A percentile compares a stretch with the other conserved stretches of the same genome.
Evolutionary conservation across 2,888 invertebrate species (phyloP).

Genomic region (Oligia strigilis): DNA sequence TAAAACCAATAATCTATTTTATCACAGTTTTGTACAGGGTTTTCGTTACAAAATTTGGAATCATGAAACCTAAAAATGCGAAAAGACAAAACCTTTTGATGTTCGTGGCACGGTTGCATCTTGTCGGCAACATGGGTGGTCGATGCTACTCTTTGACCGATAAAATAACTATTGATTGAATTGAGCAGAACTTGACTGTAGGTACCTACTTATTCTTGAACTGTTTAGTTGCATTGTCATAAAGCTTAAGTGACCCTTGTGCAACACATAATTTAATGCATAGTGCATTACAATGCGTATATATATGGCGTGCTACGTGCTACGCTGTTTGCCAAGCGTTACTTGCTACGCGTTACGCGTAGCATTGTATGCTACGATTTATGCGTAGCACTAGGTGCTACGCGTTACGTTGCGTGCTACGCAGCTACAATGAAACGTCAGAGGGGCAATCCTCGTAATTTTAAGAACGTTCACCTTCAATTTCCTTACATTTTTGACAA

Average conservation of each 20-base stretch:
- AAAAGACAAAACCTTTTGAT: not conserved
- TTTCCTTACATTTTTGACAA: no score
- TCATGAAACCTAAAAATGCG: not conserved
- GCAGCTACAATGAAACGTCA: not conserved
- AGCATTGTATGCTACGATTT: not conserved
- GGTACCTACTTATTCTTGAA: not conserved
- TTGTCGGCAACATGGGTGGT: not conserved
- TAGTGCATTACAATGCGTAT: not conserved
- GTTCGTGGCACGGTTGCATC: not conserved
- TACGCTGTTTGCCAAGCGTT: not conserved
- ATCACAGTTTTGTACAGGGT: conserved; percentile 25
- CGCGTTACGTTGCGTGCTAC: conserved; percentile 16
- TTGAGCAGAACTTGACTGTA: not conserved
- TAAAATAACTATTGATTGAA: conserved; percentile 2
- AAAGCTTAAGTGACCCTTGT: not conserved
- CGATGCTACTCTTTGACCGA: not conserved
- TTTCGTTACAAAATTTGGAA: not conserved
- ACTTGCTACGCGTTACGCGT: conserved; percentile 3
- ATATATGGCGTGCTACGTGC: not conserved
- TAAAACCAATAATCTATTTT: conserved; percentile 40
- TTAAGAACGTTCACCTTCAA: no score
- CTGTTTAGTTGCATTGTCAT: not conserved
- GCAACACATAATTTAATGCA: not conserved
- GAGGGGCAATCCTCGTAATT: not conserved
- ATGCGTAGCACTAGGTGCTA: not conserved